Evolutionary conservation across 1,140 invertebrate genomes (phyloP).

Genomic region (Nasonia longicornis): DNA sequence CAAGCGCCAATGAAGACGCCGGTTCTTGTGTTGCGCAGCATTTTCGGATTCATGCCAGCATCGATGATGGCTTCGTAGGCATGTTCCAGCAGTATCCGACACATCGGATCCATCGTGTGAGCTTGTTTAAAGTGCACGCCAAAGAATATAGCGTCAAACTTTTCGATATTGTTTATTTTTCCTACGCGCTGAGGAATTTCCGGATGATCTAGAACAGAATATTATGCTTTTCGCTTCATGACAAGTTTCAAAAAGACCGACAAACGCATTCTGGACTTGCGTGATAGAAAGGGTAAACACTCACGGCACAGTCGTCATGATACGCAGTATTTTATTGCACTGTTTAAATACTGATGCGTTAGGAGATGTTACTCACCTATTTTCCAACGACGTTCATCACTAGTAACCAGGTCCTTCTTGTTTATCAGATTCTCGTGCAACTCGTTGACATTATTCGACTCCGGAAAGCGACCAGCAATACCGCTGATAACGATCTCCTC

Average conservation of each 20-base stretch:
- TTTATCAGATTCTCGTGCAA: slow-evolving; percentile 82
- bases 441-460: slow-evolving; percentile 82
- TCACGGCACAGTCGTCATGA: no score
- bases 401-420: slow-evolving; percentile 83
- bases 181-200: slow-evolving; percentile 82
- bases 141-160: slow-evolving; percentile 89
- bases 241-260: no score
- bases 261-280: no score
- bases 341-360: no score
- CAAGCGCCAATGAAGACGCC: slow-evolving; percentile 86
- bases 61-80: slow-evolving; percentile 89
- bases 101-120: slow-evolving; percentile 89
- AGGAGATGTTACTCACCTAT: no score
- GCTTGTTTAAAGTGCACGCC: slow-evolving; percentile 86
- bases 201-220: slow-evolving; percentile 68
- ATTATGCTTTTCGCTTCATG: no score
- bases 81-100: slow-evolving; percentile 85
- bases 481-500: slow-evolving; percentile 88
- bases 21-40: slow-evolving; percentile 79
- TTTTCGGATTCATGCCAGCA: slow-evolving; percentile 74
- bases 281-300: no score
- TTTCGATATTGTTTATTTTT: slow-evolving; percentile 83
- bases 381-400: slow-evolving; percentile 81
- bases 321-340: no score
- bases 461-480: slow-evolving; percentile 88